Percentiles rank a stretch among this genome's conserved stretches.
phyloP scores from a whole-genome alignment of 2,888 invertebrate species.

The Drosophila mimica region DNA sequence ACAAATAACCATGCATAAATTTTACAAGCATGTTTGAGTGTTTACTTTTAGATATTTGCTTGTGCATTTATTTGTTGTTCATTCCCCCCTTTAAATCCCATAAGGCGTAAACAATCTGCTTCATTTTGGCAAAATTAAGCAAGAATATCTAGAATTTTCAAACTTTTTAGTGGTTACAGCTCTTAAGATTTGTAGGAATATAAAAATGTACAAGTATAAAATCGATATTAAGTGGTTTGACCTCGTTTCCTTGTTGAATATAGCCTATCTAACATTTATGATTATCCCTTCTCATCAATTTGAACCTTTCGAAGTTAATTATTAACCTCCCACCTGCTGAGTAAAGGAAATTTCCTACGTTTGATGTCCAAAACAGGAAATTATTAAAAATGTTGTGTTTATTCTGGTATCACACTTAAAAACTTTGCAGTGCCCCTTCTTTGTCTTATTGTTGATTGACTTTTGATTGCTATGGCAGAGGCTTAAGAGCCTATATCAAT shows the following conservation, averaged over 20 bases:
- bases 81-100: conserved; percentile 19
- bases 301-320: background rate
- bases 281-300: background rate
- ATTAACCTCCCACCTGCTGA: background rate
- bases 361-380: conserved; percentile 4
- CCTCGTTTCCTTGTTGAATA: background rate
- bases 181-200: background rate
- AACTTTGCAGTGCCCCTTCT: background rate
- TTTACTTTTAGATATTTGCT: conserved; percentile 57
- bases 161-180: background rate
- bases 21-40: conserved; percentile 49
- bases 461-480: conserved; percentile 31
- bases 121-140: conserved; percentile 1
- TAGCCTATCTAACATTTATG: background rate
- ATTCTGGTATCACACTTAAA: conserved; percentile 1
- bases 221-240: conserved; percentile 1
- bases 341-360: conserved; percentile 9
- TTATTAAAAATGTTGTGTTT: conserved; percentile 20
- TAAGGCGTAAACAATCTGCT: conserved; percentile 15
- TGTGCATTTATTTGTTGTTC: conserved; percentile 29
- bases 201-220: background rate
- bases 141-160: background rate
- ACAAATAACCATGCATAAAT: conserved; percentile 75
- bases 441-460: conserved; percentile 55
- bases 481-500: conserved; percentile 50